Percentiles rank a stretch among this genome's conserved stretches.
These are phyloP conservation scores for Drosophila serrata DNA, from an alignment of 1,140 invertebrate species.

Conservation along the genomic window DNA sequence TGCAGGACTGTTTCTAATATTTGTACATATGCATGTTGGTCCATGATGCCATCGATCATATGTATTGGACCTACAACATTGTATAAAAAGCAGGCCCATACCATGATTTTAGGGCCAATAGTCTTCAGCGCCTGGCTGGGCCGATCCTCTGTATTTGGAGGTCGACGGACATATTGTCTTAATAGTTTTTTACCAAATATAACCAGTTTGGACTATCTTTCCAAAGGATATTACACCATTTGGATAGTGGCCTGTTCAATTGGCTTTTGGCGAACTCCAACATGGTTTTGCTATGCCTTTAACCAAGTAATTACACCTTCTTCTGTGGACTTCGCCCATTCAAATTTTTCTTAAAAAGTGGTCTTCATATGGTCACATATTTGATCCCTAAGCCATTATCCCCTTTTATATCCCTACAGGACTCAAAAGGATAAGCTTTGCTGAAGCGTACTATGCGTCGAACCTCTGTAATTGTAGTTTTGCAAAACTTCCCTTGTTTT, in stretches of 20 bases:
- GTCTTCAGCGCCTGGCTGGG: neutral
- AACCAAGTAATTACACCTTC: neutral
- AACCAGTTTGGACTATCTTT: neutral
- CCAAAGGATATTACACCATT: neutral
- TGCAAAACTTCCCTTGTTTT: neutral
- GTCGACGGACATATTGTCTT: neutral
- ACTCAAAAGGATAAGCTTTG: too few relatives aligned
- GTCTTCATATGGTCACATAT: neutral
- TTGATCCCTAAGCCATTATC: neutral
- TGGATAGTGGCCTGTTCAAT: neutral
- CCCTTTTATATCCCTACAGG: neutral
- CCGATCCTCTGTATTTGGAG: neutral
- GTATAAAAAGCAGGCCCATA: constrained; percentile 4
- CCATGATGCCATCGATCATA: constrained; percentile 4
- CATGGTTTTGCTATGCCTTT: neutral
- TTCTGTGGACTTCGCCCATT: neutral
- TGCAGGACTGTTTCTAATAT: neutral
- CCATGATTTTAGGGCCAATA: constrained; percentile 6
- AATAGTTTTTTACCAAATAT: neutral
- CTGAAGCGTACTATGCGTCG: neutral
- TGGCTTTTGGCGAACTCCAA: neutral
- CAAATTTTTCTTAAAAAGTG: neutral
- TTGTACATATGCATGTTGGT: neutral
- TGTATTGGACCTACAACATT: constrained; percentile 3
- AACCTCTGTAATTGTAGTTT: too few relatives aligned